Conservation (phyloP, 2,797 vertebrate species). For the Protosalanx chinensis region DNA sequence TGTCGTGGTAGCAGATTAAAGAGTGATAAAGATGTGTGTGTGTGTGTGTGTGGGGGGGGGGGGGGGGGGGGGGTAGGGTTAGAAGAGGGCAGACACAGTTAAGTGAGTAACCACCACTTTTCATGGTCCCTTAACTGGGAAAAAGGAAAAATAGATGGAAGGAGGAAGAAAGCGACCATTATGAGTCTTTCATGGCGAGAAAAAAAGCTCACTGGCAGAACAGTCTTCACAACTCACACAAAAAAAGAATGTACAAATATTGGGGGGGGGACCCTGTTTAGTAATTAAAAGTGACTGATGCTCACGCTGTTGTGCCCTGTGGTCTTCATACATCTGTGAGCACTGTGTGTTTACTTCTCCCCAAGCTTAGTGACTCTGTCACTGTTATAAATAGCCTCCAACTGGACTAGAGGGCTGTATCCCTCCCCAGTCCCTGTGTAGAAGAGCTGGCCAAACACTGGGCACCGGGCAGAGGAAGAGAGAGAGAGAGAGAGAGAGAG, state of each 20-base stretch:
- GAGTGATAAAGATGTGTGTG: background rate
- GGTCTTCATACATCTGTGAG: background rate
- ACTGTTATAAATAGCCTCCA: constrained; percentile 35
- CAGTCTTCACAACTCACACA: background rate
- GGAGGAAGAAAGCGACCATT: background rate
- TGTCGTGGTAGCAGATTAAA: background rate
- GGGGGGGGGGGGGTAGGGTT: background rate
- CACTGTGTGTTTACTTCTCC: constrained; percentile 12
- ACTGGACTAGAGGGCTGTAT: constrained; percentile 19
- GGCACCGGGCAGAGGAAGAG: background rate
- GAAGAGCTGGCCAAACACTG: background rate
- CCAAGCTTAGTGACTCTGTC: background rate
- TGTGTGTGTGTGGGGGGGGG: too few species aligned
- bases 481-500: background rate
- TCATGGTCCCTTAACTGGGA: background rate
- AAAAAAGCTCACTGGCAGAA: too few species aligned
- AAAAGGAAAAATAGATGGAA: background rate
- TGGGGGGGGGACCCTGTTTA: background rate
- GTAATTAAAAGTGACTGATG: background rate
- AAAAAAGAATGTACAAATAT: background rate
- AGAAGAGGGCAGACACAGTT: background rate
- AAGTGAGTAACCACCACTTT: background rate
- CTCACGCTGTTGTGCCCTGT: background rate
- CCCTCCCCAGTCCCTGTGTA: constrained; percentile 32
- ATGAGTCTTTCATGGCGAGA: too few species aligned